Evolutionary conservation across 2,888 invertebrate species (phyloP).

Genomic region (Elmis aenea): DNA sequence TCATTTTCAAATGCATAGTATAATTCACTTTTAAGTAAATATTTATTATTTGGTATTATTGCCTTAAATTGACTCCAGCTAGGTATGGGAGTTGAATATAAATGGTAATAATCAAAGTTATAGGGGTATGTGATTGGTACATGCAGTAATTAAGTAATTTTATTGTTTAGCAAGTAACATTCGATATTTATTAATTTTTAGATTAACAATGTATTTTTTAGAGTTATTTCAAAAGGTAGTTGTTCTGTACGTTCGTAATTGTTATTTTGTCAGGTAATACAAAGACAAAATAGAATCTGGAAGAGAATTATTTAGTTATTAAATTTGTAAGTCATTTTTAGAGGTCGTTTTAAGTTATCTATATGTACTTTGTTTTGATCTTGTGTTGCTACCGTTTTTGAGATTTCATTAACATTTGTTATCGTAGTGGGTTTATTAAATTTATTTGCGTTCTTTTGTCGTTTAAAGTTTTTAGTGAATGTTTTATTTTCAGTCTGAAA

Average conservation of each 20-base stretch:
- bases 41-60: slow-evolving; percentile 1
- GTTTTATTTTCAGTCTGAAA: background rate
- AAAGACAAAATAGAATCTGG: background rate
- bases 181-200: background rate
- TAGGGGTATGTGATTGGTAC: background rate
- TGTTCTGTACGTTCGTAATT: slow-evolving; percentile 2
- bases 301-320: slow-evolving; percentile 1
- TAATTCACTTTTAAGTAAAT: background rate
- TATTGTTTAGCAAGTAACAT: background rate
- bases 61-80: background rate
- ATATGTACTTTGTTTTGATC: background rate
- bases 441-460: slow-evolving; percentile 4
- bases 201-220: background rate
- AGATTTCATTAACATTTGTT: background rate
- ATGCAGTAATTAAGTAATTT: background rate
- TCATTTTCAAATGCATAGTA: slow-evolving; percentile 2
- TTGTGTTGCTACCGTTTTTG: background rate
- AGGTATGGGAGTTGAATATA: background rate
- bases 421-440: slow-evolving; percentile 1
- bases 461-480: background rate
- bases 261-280: background rate
- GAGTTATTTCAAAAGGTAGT: background rate
- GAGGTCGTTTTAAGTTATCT: slow-evolving; percentile 3
- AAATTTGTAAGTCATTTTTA: slow-evolving; percentile 1
- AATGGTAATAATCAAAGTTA: background rate